Evolutionary conservation across 2,113 vertebrate species (phyloP).

Genomic region (Orycteropus afer): DNA sequence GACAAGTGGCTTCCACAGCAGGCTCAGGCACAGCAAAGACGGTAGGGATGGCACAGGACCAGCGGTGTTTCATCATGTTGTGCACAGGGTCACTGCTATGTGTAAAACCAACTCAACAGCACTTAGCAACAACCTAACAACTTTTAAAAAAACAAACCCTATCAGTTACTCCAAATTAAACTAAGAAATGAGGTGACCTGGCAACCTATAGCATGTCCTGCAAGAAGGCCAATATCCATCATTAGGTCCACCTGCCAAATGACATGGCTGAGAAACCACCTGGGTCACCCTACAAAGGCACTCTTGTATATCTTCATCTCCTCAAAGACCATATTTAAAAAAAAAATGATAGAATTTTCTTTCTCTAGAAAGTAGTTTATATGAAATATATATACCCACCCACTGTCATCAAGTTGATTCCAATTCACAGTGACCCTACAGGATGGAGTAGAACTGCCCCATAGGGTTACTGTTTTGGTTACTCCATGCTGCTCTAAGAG

Average conservation of each 20-base stretch:
- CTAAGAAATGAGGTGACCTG: background rate
- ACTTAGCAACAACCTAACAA: no score
- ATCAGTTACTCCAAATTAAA: constrained; percentile 14
- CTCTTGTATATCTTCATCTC: background rate
- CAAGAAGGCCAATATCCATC: background rate
- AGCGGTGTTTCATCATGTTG: no score
- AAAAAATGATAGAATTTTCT: background rate
- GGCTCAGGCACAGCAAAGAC: no score
- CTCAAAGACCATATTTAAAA: background rate
- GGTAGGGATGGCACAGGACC: no score
- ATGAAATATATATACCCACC: background rate
- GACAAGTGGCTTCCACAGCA: no score
- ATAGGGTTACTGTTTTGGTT: no score
- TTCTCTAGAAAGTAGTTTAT: background rate
- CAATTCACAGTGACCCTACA: no score
- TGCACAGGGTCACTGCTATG: no score
- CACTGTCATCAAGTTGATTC: no score
- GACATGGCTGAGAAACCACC: background rate
- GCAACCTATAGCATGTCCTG: background rate
- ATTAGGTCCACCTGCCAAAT: background rate
- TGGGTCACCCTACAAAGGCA: background rate
- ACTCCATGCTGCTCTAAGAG: no score
- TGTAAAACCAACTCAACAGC: no score
- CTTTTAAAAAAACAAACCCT: background rate
- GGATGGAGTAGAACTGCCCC: no score